These are phyloP conservation scores for Himalopsyche anomala DNA, from an alignment of 2,888 invertebrate genomes.

Conservation along the genomic window DNA sequence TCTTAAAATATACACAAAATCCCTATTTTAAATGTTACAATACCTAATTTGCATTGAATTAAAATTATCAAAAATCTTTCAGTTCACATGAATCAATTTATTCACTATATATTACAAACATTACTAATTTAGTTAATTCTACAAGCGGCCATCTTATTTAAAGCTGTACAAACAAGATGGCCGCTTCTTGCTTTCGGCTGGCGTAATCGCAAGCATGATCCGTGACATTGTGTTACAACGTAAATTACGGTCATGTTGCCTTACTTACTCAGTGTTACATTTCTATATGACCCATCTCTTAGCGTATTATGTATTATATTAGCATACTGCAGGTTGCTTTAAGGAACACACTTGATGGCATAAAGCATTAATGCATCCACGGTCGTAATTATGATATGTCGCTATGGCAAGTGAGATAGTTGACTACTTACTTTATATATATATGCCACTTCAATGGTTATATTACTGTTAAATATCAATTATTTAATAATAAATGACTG, in stretches of 20 bases:
- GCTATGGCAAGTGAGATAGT: not conserved
- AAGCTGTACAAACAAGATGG: not conserved
- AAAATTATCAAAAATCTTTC: too few relatives aligned
- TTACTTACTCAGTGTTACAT: not conserved
- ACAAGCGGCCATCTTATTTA: too few relatives aligned
- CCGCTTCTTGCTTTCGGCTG: not conserved
- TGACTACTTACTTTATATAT: too few relatives aligned
- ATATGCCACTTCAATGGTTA: too few relatives aligned
- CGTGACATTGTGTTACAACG: not conserved
- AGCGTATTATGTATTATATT: not conserved
- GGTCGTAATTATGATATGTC: not conserved
- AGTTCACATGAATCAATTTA: too few relatives aligned
- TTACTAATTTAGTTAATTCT: too few relatives aligned
- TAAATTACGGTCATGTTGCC: not conserved
- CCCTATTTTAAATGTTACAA: too few relatives aligned
- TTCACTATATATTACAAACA: too few relatives aligned
- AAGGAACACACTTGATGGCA: not conserved
- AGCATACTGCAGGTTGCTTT: not conserved
- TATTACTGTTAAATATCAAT: too few relatives aligned
- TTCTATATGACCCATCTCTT: not conserved
- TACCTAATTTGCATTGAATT: too few relatives aligned
- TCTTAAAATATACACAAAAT: too few relatives aligned
- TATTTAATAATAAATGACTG: too few relatives aligned
- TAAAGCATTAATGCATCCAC: conserved; percentile 11
- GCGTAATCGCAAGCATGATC: conserved; percentile 19